Evolutionary conservation across 2,113 vertebrate genomes (phyloP).

Genomic region (Casuarius casuarius): DNA sequence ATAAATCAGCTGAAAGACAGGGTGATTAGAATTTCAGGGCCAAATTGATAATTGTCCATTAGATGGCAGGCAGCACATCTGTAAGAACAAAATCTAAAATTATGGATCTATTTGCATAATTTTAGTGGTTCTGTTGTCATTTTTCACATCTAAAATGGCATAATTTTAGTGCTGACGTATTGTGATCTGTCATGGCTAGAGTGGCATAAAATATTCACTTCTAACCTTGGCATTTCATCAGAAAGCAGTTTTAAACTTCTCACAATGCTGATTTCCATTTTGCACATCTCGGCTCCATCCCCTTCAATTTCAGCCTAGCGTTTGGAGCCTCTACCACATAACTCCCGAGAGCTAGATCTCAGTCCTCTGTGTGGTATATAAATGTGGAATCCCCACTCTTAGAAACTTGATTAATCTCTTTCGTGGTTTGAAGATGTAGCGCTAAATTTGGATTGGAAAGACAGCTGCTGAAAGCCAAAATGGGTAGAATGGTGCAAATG

Average conservation of each 20-base stretch:
- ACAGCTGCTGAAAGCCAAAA: slow-evolving; percentile 33
- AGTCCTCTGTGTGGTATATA: accelerated
- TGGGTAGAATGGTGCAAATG: background rate
- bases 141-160: background rate
- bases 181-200: background rate
- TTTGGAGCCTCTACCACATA: background rate
- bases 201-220: slow-evolving; percentile 2
- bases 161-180: background rate
- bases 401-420: background rate
- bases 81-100: slow-evolving; percentile 11
- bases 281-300: background rate
- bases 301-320: background rate
- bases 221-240: background rate
- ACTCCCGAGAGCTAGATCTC: background rate
- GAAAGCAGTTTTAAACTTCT: background rate
- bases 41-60: slow-evolving; percentile 31
- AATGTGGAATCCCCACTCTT: background rate
- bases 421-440: background rate
- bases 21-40: background rate
- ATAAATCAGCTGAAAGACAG: slow-evolving; percentile 3
- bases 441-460: slow-evolving; percentile 23
- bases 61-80: slow-evolving; percentile 7
- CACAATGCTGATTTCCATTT: background rate
- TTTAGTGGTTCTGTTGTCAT: slow-evolving; percentile 9
- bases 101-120: slow-evolving; percentile 18